These are phyloP conservation scores for Dinocampus coccinellae DNA, from an alignment of 2,888 invertebrate genomes.

Conservation along the genomic window DNA sequence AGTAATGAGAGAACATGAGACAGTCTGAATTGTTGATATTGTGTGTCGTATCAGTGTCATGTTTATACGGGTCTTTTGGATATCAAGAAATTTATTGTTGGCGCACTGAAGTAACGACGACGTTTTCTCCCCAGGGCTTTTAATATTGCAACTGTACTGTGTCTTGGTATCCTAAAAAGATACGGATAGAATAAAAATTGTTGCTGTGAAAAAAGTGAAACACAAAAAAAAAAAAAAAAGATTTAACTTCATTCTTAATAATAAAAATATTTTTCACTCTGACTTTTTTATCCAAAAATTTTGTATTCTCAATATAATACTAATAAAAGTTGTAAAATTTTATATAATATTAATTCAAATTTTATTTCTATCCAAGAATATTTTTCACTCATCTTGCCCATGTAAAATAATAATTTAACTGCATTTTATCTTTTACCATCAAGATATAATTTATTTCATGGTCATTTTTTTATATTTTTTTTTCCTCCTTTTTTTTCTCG, in stretches of 20 bases:
- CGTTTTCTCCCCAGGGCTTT: constrained; percentile 22
- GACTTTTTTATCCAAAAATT: background rate
- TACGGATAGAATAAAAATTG: background rate
- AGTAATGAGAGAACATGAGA: constrained; percentile 13
- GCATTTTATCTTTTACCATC: background rate
- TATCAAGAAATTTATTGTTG: constrained; percentile 45
- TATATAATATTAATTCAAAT: background rate
- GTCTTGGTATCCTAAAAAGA: constrained; percentile 19
- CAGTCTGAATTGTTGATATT: constrained; percentile 39
- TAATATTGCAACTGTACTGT: constrained; percentile 36
- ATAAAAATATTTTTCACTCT: constrained; percentile 22
- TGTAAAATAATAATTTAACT: background rate
- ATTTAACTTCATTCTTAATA: constrained; percentile 17
- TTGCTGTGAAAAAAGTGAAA: background rate
- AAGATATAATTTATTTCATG: background rate
- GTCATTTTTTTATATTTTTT: background rate
- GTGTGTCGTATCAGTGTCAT: constrained; percentile 44
- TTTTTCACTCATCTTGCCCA: background rate
- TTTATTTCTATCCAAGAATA: background rate
- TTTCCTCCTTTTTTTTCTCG: background rate
- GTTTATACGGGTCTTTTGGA: constrained; percentile 52
- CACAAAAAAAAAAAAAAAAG: constrained; percentile 7
- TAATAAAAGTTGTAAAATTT: background rate
- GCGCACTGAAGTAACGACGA: constrained; percentile 27
- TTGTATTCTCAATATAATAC: background rate